Conservation (phyloP, 2,888 invertebrate species). For the Luperina nickerlii region DNA sequence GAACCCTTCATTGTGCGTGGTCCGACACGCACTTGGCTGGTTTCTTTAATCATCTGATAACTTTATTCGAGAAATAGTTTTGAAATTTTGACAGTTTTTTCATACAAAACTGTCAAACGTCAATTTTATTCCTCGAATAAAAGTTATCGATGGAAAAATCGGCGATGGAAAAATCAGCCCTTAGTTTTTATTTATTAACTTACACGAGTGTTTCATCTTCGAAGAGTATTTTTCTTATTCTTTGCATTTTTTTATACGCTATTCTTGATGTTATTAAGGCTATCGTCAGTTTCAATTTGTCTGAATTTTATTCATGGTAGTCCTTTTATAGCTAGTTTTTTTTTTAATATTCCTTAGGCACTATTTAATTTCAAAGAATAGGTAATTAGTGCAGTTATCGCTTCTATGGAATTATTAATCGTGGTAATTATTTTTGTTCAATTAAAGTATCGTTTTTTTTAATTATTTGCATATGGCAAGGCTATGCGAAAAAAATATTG, state of each 20-base stretch:
- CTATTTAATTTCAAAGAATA: conserved; percentile 8
- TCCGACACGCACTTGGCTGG: too few relatives aligned
- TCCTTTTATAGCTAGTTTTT: conserved; percentile 13
- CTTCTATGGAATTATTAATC: neutral
- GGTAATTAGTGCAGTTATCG: conserved; percentile 18
- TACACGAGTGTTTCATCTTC: conserved; percentile 13
- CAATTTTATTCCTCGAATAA: neutral
- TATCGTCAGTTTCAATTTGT: neutral
- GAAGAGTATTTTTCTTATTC: neutral
- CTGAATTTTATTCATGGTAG: neutral
- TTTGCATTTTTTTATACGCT: conserved; percentile 11
- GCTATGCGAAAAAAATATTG: neutral
- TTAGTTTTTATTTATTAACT: conserved; percentile 8
- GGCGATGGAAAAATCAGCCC: neutral
- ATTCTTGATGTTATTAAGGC: neutral
- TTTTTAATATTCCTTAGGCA: neutral
- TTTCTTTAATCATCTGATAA: neutral
- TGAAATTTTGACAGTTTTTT: neutral
- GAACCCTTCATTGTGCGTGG: too few relatives aligned
- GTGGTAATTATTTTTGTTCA: neutral
- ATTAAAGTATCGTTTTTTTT: neutral
- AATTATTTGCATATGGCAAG: neutral
- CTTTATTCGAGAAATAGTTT: neutral
- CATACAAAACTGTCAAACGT: neutral
- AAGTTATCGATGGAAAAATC: too few relatives aligned